Evolutionary conservation across 1,140 invertebrate genomes (phyloP).

Genomic region (Ceratosolen fusciceps): DNA sequence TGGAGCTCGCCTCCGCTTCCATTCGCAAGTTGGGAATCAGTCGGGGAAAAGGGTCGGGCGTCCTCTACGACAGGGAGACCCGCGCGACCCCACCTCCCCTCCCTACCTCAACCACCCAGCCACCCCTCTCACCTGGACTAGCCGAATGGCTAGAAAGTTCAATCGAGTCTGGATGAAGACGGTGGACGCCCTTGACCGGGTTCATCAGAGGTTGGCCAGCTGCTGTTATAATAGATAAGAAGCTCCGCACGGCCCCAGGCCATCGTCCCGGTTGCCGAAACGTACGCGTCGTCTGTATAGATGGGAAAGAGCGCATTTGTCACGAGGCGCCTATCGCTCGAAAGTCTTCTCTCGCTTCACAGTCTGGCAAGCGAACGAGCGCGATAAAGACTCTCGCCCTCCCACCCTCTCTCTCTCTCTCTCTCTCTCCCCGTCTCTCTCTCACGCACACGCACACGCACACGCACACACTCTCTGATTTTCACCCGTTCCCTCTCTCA

Average conservation of each 20-base stretch:
- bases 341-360: conserved; percentile 35
- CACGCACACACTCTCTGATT: not conserved
- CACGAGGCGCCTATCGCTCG: conserved; percentile 32
- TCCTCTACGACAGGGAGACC: no score
- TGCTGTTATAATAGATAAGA: not conserved
- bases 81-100: no score
- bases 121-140: no score
- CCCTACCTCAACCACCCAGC: no score
- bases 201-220: not conserved
- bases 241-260: not conserved
- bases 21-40: no score
- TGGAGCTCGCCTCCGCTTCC: no score
- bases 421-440: conserved; percentile 2
- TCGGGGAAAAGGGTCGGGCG: no score
- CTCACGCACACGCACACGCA: not conserved
- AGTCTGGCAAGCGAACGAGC: conserved; percentile 25
- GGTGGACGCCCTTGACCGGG: not conserved
- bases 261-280: not conserved
- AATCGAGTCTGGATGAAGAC: no score
- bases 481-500: not conserved
- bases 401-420: not conserved
- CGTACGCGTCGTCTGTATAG: conserved; percentile 4
- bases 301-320: conserved; percentile 39
- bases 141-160: no score
- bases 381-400: conserved; percentile 38